Evolutionary conservation across 1,140 invertebrate genomes (phyloP), one percentile per base, ranked within the genome.

Genomic region (Ridgeia piscesae): DNA sequence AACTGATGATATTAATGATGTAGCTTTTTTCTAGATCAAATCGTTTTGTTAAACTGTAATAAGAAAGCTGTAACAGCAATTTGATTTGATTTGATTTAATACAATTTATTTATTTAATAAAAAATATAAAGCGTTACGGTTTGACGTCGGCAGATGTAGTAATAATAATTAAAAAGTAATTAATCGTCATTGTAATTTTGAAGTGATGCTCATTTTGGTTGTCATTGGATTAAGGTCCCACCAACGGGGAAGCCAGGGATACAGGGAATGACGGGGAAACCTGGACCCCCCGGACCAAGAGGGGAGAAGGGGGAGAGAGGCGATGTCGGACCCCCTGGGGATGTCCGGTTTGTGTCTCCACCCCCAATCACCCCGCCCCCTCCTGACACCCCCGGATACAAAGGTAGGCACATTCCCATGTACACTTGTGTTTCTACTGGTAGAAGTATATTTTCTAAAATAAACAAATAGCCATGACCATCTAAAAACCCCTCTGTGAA

Each of bases 321-420:
- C 35, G 89, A 90, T 2, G 33, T 34, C 33, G 89, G 89, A 33
- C 89, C 89, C 17, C 89, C 89, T 27, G 89, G 89, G 21, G 2
- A 90, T 21, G 35, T 35, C 33, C 21, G 17, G 35, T 90, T 90
- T 90, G 35, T 90, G 35, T 34, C 89, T 31, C 89, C 89, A 90
- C 89, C 89, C n/a, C n/a, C n/a, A n/a, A n/a, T n/a, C n/a, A 89
- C 89, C 9, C 89, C 89, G 31, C 89, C 89, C 89, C 89, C 89
- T 34, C 89, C 31, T 33, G 89, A 90, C 89, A 34, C 35, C 35
- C 35, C 35, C 17, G 48, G 91, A 27, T 34, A 34, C 48, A 91
- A 48, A 48, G 35, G 35, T 91, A 33, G 31, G 35, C 34, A 91
- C 34, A 33, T 35, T 6, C 42, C n/a, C n/a, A n/a, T n/a, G n/a